These are phyloP conservation scores for Anoplophora glabripennis DNA, from an alignment of 1,140 invertebrate genomes.

Conservation along the genomic window DNA sequence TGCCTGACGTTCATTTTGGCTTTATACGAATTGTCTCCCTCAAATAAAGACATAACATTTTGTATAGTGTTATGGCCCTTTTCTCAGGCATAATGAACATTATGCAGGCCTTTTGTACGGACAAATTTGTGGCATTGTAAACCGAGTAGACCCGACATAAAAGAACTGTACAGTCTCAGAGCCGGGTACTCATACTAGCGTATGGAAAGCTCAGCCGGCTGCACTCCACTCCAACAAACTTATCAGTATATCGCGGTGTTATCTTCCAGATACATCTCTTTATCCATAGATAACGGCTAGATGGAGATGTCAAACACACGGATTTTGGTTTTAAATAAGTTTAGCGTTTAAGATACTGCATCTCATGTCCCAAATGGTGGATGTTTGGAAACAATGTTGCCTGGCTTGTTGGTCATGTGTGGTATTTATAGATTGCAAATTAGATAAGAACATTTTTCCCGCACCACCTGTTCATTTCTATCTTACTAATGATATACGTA, in stretches of 20 bases:
- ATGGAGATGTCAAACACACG: conserved; percentile 45
- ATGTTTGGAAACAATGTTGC: too few relatives aligned
- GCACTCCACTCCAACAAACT: conserved; percentile 27
- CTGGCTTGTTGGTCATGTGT: too few relatives aligned
- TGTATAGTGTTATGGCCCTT: conserved; percentile 21
- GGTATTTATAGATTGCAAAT: too few relatives aligned
- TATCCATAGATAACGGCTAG: conserved; percentile 28
- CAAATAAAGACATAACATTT: too few relatives aligned
- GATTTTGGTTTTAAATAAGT: conserved; percentile 17
- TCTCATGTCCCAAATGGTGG: too few relatives aligned
- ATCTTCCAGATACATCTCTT: conserved; percentile 44
- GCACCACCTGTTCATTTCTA: too few relatives aligned
- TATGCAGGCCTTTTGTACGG: conserved; percentile 34
- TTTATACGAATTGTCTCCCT: too few relatives aligned
- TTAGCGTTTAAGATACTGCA: too few relatives aligned
- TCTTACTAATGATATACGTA: too few relatives aligned
- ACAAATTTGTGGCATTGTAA: conserved; percentile 42
- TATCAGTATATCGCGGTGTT: conserved; percentile 36
- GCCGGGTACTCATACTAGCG: conserved; percentile 12
- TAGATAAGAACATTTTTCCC: too few relatives aligned
- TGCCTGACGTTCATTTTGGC: too few relatives aligned
- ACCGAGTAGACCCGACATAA: conserved; percentile 35
- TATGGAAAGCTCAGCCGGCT: conserved; percentile 26
- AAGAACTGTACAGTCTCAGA: conserved; percentile 28
- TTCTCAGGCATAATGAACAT: conserved; percentile 28